Conservation (phyloP, 2,797 vertebrate species). For the Brachymystax lenok region DNA sequence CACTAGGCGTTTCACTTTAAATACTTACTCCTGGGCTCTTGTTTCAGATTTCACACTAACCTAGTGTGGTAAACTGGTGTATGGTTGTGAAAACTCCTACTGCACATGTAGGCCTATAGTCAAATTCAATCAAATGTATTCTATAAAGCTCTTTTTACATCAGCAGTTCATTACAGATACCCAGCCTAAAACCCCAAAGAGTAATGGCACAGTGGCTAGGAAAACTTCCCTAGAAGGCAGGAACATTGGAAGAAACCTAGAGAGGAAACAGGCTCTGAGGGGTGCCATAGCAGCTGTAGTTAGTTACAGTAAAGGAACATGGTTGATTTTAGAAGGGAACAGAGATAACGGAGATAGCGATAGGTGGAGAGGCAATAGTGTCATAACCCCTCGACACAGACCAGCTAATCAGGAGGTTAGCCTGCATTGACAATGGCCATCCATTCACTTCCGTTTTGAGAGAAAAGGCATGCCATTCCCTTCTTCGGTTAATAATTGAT, state of each 20-base stretch:
- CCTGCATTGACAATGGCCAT: background rate
- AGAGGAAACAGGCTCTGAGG: too few species aligned
- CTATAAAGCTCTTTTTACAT: too few species aligned
- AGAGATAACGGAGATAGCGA: background rate
- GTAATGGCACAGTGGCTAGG: too few species aligned
- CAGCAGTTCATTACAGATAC: too few species aligned
- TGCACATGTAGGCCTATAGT: background rate
- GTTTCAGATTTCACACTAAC: background rate
- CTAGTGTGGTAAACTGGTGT: background rate
- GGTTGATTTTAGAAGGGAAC: background rate
- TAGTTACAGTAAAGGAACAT: background rate
- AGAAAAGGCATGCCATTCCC: constrained; percentile 31
- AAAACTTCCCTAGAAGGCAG: too few species aligned
- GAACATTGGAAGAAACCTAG: too few species aligned
- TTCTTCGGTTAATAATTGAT: constrained; percentile 65
- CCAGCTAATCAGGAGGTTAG: background rate
- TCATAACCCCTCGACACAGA: background rate
- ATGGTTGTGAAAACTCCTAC: background rate
- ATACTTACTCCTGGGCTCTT: constrained; percentile 11
- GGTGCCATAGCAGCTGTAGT: background rate
- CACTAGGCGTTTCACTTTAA: background rate
- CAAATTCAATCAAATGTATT: too few species aligned
- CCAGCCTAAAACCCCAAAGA: too few species aligned
- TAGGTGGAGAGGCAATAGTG: background rate
- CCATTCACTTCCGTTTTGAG: constrained; percentile 29